phyloP scores from a whole-genome alignment of 53 echinoderm and acorn worm genomes.

The Holothuria scabra region DNA sequence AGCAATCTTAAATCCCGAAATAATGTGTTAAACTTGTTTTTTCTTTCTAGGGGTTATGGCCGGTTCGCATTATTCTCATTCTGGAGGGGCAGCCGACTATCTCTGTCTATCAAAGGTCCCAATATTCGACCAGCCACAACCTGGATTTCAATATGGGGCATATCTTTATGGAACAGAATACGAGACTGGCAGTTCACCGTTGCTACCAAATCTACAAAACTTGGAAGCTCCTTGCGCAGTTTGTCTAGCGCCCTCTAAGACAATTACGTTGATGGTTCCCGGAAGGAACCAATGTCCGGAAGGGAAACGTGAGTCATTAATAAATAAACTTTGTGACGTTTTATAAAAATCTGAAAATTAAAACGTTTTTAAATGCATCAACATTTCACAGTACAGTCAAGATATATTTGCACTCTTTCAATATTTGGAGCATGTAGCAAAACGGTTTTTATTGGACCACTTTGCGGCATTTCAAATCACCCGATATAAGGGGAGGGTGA shows the following conservation, averaged over 20 bases:
- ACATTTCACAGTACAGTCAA: too few relatives aligned
- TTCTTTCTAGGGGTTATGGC: constrained; percentile 40
- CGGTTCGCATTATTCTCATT: constrained; percentile 37
- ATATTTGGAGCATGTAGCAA: too few relatives aligned
- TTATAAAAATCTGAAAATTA: too few relatives aligned
- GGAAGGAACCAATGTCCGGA: constrained; percentile 49
- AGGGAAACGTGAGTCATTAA: neutral
- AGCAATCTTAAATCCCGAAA: too few relatives aligned
- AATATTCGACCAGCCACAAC: neutral
- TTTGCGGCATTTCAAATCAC: too few relatives aligned
- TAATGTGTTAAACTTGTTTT: too few relatives aligned
- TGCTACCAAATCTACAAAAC: constrained; percentile 21
- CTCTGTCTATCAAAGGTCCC: constrained; percentile 28
- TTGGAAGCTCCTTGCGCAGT: constrained; percentile 49
- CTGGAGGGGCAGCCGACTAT: constrained; percentile 41
- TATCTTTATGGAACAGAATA: constrained; percentile 37
- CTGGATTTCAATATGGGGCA: constrained; percentile 6
- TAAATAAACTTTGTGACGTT: too few relatives aligned
- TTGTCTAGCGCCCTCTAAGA: constrained; percentile 43
- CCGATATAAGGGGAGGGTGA: too few relatives aligned
- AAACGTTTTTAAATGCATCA: too few relatives aligned
- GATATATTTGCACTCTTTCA: too few relatives aligned
- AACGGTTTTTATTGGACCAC: too few relatives aligned
- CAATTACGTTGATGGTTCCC: constrained; percentile 45
- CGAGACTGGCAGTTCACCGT: constrained; percentile 35